These are phyloP conservation scores for Melanotus villosus DNA, from an alignment of 2,888 invertebrate species.

Conservation along the genomic window DNA sequence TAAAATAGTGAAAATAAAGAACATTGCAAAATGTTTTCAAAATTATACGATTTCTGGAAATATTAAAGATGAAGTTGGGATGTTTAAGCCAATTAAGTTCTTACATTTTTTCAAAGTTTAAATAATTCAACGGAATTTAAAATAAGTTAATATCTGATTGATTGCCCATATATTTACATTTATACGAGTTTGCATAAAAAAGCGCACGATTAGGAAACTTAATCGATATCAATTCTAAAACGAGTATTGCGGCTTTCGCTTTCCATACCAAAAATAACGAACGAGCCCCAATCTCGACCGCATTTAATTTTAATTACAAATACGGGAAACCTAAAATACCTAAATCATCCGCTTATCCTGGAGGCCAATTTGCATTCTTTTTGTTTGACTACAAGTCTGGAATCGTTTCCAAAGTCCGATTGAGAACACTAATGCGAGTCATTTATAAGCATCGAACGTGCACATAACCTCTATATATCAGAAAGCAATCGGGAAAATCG, in stretches of 20 bases:
- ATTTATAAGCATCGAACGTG: slow-evolving; percentile 67
- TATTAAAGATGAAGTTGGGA: no score
- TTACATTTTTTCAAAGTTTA: no score
- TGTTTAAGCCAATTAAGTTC: no score
- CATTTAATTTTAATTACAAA: slow-evolving; percentile 42
- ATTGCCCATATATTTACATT: no score
- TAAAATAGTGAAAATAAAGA: no score
- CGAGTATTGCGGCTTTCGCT: slow-evolving; percentile 14
- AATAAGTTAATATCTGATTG: no score
- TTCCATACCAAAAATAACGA: slow-evolving; percentile 18
- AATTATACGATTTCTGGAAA: no score
- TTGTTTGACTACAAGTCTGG: slow-evolving; percentile 47
- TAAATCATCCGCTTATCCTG: slow-evolving; percentile 45
- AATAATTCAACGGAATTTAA: no score
- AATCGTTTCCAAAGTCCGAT: slow-evolving; percentile 60
- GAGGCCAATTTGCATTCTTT: slow-evolving; percentile 43
- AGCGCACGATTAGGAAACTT: no score
- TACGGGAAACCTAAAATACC: slow-evolving; percentile 36
- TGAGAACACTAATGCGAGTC: slow-evolving; percentile 65
- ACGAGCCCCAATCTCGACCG: neutral
- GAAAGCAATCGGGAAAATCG: slow-evolving; percentile 67
- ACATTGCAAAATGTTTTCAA: no score
- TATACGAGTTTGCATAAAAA: no score
- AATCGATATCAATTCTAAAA: no score
- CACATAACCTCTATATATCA: slow-evolving; percentile 68